Conservation (phyloP, 2,113 vertebrate genomes). For the Eidolon helvum region DNA sequence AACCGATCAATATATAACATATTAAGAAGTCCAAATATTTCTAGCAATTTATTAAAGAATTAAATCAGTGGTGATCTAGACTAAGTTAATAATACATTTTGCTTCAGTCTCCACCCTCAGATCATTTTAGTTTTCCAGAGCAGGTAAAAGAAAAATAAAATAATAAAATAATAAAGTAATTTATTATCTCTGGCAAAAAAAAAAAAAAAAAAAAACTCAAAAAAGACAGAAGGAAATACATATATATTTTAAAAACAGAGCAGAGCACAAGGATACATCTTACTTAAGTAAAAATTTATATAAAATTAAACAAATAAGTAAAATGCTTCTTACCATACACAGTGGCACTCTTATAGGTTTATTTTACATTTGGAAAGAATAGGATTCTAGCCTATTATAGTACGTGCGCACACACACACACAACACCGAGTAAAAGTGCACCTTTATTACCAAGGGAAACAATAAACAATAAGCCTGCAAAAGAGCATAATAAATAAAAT, state of each 20-base stretch:
- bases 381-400: not conserved
- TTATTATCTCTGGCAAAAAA: conserved; percentile 8
- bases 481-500: conserved; percentile 25
- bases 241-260: not conserved
- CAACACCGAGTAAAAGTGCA: not conserved
- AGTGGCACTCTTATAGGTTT: not conserved
- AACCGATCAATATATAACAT: conserved; percentile 59
- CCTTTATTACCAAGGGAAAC: not conserved
- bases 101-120: not conserved
- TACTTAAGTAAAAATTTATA: not conserved
- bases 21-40: conserved; percentile 58
- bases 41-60: conserved; percentile 36
- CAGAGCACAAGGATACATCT: not conserved
- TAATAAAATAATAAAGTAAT: not conserved
- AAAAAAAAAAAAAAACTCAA: conserved; percentile 41
- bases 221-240: not conserved
- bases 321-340: not conserved
- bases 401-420: fast-evolving
- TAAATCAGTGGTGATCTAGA: conserved; percentile 7
- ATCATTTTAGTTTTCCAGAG: conserved; percentile 22
- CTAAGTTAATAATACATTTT: conserved; percentile 27
- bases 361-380: conserved; percentile 13
- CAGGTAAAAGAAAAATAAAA: conserved; percentile 28
- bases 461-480: not conserved
- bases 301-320: not conserved